Conservation (phyloP, 2,797 vertebrate genomes). For the Micropoecilia bifurca region DNA sequence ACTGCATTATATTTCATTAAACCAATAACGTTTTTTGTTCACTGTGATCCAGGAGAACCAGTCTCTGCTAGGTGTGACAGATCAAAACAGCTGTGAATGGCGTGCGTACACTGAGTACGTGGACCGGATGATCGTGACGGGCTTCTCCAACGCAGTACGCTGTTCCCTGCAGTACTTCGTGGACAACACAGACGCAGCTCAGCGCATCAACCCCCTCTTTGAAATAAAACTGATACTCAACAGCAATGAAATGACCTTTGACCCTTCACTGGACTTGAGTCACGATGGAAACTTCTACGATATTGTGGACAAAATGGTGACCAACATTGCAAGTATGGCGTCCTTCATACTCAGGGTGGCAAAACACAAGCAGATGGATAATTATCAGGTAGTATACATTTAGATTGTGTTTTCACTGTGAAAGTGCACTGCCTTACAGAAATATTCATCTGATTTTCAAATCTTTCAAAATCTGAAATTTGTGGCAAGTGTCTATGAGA, state of each 20-base stretch:
- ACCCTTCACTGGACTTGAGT: constrained; percentile 78
- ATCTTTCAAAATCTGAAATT: neutral
- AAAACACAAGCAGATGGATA: constrained; percentile 69
- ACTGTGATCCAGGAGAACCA: constrained; percentile 81
- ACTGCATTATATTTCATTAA: neutral
- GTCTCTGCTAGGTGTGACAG: constrained; percentile 78
- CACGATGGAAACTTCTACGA: constrained; percentile 82
- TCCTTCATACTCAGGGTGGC: constrained; percentile 81
- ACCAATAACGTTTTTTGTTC: neutral
- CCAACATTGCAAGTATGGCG: constrained; percentile 76
- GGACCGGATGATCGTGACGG: constrained; percentile 83
- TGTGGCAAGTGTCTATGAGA: neutral
- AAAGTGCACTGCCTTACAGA: neutral
- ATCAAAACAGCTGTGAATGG: constrained; percentile 82
- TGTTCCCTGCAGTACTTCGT: constrained; percentile 84
- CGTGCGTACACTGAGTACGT: constrained; percentile 81
- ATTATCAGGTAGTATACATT: constrained; percentile 76
- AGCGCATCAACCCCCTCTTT: constrained; percentile 79
- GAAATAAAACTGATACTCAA: constrained; percentile 83
- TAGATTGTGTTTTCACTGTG: neutral
- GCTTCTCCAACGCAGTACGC: constrained; percentile 81
- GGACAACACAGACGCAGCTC: constrained; percentile 82
- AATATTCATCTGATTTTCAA: neutral
- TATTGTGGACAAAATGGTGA: constrained; percentile 79
- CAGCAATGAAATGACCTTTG: constrained; percentile 79